Evolutionary conservation across 1,140 invertebrate genomes (phyloP).

Genomic region (Campodea augens): DNA sequence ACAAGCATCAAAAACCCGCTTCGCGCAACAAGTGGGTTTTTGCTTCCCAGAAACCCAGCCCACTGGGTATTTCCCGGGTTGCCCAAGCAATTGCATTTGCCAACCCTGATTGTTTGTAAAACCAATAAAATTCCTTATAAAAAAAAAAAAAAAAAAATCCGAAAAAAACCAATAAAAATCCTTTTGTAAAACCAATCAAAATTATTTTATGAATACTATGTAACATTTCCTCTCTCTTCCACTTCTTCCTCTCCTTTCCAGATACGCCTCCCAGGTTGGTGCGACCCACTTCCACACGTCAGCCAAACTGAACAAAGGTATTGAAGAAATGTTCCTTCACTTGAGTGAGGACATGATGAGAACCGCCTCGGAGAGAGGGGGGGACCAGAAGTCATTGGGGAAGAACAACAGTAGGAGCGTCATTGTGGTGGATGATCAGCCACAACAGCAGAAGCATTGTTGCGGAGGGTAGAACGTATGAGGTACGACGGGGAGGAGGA

Average conservation of each 20-base stretch:
- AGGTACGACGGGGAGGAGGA: too few species aligned
- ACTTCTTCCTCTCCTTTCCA: constrained; percentile 22
- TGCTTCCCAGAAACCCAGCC: too few species aligned
- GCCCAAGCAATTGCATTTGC: too few species aligned
- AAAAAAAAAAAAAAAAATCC: too few species aligned
- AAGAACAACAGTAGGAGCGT: constrained; percentile 34
- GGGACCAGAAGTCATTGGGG: constrained; percentile 25
- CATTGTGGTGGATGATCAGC: constrained; percentile 39
- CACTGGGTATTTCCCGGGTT: too few species aligned
- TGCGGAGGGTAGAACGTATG: too few species aligned
- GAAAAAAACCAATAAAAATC: not conserved
- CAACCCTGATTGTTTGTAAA: too few species aligned
- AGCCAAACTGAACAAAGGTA: constrained; percentile 80
- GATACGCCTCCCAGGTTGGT: constrained; percentile 76
- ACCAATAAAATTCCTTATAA: too few species aligned
- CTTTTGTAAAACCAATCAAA: not conserved
- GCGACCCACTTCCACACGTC: constrained; percentile 90
- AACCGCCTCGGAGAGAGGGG: constrained; percentile 23
- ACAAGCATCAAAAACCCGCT: too few species aligned
- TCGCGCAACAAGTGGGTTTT: too few species aligned
- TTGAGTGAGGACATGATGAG: constrained; percentile 50
- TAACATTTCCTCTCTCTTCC: not conserved
- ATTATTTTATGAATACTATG: not conserved
- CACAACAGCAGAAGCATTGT: too few species aligned
- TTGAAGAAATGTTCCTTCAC: constrained; percentile 83